Conservation (phyloP, 92 coral and sea anemone species). For the Micromussa lordhowensis region DNA sequence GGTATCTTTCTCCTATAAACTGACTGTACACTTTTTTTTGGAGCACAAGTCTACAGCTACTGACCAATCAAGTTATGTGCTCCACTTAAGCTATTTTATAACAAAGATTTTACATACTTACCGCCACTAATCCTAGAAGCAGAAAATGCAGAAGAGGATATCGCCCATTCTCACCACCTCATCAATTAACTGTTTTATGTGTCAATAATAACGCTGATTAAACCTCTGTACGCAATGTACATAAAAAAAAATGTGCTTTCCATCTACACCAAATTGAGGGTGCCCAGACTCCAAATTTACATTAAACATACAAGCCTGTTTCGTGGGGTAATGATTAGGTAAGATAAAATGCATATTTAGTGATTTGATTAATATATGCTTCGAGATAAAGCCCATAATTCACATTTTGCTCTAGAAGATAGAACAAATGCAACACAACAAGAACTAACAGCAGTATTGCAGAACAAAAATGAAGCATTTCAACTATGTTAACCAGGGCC, state of each 20-base stretch:
- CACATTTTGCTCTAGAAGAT: neutral
- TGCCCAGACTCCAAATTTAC: neutral
- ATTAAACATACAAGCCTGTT: neutral
- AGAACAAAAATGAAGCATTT: neutral
- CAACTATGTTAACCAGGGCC: no score
- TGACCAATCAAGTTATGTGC: neutral
- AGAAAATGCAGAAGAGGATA: constrained; percentile 74
- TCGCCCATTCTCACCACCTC: constrained; percentile 75
- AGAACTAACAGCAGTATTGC: neutral
- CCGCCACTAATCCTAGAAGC: constrained; percentile 72
- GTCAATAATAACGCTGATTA: constrained; percentile 74
- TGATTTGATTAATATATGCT: neutral
- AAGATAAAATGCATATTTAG: neutral
- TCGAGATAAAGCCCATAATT: neutral
- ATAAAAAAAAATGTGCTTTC: neutral
- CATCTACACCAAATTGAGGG: neutral
- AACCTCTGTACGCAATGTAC: constrained; percentile 25
- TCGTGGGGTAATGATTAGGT: neutral
- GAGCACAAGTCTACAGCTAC: neutral
- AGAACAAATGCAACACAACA: neutral
- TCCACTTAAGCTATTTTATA: neutral
- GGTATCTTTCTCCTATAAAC: neutral
- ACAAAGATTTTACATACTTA: constrained; percentile 37
- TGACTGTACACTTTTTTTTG: neutral
- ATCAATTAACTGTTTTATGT: constrained; percentile 78